Evolutionary conservation across 1,140 invertebrate species (phyloP).

Genomic region (Sycophila sp.): DNA sequence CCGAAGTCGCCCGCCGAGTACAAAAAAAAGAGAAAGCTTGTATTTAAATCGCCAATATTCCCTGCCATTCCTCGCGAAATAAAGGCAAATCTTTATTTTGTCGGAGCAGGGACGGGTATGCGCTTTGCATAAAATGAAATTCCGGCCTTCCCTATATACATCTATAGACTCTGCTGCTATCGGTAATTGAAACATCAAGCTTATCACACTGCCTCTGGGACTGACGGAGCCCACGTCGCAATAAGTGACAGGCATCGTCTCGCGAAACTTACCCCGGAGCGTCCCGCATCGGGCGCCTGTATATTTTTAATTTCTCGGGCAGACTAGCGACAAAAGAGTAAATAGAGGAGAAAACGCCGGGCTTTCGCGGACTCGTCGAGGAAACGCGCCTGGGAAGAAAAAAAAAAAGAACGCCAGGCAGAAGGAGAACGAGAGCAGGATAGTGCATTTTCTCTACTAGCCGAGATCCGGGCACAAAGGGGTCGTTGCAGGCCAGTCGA

Average conservation of each 20-base stretch:
- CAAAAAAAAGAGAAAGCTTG: no score
- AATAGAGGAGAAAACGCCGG: conserved; percentile 8
- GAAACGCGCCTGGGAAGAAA: not conserved
- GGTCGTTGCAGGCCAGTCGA: not conserved
- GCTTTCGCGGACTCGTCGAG: not conserved
- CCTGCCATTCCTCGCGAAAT: no score
- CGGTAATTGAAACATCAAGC: conserved; percentile 3
- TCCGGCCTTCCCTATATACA: no score
- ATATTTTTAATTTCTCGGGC: no score
- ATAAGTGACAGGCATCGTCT: not conserved
- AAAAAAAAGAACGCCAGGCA: not conserved
- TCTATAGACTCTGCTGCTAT: no score
- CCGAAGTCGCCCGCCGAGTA: no score
- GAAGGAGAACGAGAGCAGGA: not conserved
- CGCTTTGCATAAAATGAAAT: no score
- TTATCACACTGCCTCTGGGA: not conserved
- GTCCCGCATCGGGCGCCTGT: no score
- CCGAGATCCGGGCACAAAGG: conserved; percentile 19
- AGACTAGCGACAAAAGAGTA: conserved; percentile 7
- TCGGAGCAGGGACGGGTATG: no score
- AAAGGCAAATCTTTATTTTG: no score
- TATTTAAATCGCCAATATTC: no score
- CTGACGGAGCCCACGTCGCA: not conserved
- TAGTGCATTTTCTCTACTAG: conserved; percentile 2
- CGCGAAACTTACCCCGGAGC: no score